These are phyloP conservation scores for Ochotona princeps DNA, from an alignment of 2,113 vertebrate genomes.

Conservation along the genomic window DNA sequence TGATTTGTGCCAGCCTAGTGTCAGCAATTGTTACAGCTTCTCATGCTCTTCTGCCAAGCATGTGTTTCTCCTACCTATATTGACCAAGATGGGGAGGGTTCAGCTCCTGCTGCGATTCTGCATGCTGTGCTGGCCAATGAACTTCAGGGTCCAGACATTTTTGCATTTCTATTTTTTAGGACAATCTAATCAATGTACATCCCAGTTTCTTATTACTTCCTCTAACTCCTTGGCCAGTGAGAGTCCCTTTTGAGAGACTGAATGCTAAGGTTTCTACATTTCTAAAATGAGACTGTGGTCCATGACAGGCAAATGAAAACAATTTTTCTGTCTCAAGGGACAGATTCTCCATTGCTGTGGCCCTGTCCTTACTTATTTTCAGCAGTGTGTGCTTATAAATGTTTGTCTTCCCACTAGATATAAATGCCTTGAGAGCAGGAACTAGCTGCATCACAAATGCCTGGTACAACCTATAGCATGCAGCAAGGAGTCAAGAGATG, in stretches of 20 bases:
- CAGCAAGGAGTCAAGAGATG: not conserved
- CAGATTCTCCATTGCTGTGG: not conserved
- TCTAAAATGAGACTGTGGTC: not conserved
- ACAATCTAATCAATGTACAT: not conserved
- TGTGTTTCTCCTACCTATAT: not conserved
- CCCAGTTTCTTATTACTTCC: not conserved
- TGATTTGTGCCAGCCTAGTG: not conserved
- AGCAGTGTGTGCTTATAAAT: not conserved
- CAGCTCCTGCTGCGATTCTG: not conserved
- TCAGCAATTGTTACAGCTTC: not conserved
- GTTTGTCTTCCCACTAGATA: not conserved
- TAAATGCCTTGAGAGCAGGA: slow-evolving; percentile 27
- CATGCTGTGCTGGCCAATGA: not conserved
- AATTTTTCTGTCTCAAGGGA: not conserved
- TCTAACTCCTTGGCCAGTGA: not conserved
- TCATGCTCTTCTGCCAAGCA: not conserved
- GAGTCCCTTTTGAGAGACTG: not conserved
- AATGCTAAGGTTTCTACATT: not conserved
- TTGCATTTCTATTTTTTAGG: not conserved
- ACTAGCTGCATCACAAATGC: not conserved
- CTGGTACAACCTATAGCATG: not conserved
- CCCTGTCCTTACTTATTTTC: not conserved
- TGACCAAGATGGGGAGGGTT: not conserved
- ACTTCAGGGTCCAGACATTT: not conserved
- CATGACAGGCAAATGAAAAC: not conserved